Conservation (phyloP, 2,797 vertebrate species). For the Coreius guichenoti region DNA sequence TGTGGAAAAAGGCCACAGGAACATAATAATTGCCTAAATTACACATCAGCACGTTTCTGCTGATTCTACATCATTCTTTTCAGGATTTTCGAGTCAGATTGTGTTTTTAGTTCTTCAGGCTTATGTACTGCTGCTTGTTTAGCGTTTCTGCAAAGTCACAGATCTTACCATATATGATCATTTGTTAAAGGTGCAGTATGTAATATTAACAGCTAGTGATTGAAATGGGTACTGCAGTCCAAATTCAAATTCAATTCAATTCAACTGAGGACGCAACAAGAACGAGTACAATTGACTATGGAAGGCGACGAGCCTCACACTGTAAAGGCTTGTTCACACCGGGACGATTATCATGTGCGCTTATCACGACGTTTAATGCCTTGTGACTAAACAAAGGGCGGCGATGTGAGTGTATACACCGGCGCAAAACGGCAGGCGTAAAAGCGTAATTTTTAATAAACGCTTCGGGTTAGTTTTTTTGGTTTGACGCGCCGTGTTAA, state of each 20-base stretch:
- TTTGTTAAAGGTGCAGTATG: not conserved
- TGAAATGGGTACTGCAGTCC: no score
- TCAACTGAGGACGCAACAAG: not conserved
- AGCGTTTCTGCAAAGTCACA: not conserved
- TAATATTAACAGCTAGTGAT: not conserved
- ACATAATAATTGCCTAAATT: slow-evolving; percentile 12
- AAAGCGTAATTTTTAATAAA: no score
- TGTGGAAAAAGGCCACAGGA: not conserved
- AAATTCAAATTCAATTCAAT: no score
- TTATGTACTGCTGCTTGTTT: not conserved
- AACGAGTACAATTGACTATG: not conserved
- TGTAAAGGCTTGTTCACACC: no score
- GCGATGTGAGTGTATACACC: no score
- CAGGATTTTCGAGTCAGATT: not conserved
- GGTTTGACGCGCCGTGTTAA: no score
- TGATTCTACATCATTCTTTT: not conserved
- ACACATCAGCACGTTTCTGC: not conserved
- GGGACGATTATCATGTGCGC: no score
- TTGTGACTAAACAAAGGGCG: no score
- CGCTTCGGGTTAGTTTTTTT: no score
- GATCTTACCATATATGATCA: not conserved
- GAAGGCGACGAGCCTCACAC: not conserved
- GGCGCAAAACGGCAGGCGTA: no score
- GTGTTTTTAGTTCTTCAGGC: not conserved
- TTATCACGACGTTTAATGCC: no score